Conservation (phyloP, 1,140 invertebrate species). For the Semibalanus balanoides region DNA sequence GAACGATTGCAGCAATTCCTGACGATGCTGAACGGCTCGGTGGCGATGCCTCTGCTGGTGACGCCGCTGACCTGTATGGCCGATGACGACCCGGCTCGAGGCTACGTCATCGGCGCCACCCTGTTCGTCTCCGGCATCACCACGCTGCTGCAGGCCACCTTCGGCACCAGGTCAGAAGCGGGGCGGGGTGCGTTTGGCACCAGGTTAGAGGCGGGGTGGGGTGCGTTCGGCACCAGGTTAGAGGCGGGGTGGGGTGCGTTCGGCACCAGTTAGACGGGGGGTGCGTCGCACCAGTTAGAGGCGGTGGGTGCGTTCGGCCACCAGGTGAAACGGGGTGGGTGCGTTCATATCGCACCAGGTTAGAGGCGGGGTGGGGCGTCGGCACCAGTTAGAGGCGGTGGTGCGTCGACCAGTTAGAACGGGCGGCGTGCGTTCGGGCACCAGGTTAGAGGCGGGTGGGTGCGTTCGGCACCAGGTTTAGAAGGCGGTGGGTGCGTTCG, state of each 20-base stretch:
- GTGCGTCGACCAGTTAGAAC: too few species aligned
- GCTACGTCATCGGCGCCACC: conserved; percentile 47
- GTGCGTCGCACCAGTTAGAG: too few species aligned
- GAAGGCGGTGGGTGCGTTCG: too few species aligned
- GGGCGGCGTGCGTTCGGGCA: too few species aligned
- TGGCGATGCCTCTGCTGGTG: conserved; percentile 67
- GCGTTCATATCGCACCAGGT: too few species aligned
- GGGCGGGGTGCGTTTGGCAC: background rate
- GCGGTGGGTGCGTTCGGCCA: too few species aligned
- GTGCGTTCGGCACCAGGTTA: background rate
- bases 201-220: background rate
- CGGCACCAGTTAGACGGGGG: background rate
- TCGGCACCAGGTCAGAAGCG: conserved; percentile 55
- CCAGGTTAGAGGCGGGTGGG: too few species aligned
- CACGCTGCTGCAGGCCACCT: conserved; percentile 60
- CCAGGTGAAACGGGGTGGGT: too few species aligned
- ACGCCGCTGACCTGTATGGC: conserved; percentile 66
- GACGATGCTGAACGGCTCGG: conserved; percentile 73
- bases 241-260: background rate
- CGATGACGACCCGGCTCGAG: conserved; percentile 55
- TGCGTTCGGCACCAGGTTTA: too few species aligned
- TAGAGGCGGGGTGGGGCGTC: too few species aligned
- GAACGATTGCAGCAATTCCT: conserved; percentile 53
- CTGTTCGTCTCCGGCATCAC: conserved; percentile 57
- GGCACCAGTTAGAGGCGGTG: too few species aligned